Percentiles rank a stretch among this genome's conserved stretches.
Evolutionary conservation across 2,888 invertebrate genomes (phyloP).

Genomic region (Poecilus cupreus): DNA sequence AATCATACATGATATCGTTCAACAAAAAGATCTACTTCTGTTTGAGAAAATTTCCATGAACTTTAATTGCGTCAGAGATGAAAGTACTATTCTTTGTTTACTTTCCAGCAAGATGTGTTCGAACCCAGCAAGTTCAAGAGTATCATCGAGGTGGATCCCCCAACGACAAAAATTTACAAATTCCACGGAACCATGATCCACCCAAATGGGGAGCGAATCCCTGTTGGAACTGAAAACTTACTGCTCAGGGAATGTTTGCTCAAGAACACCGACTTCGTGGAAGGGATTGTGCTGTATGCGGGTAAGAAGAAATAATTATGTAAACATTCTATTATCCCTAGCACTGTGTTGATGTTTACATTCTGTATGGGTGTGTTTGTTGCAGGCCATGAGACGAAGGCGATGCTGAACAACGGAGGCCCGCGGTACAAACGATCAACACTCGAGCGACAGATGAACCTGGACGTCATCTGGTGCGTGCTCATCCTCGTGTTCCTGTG

Average conservation of each 20-base stretch:
- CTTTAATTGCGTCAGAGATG: not conserved
- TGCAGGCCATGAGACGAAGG: constrained; percentile 95
- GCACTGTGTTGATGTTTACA: not conserved
- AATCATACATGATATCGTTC: not conserved
- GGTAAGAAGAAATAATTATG: constrained; percentile 72
- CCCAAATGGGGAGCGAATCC: constrained; percentile 85
- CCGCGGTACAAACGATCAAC: constrained; percentile 95
- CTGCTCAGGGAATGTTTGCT: constrained; percentile 94
- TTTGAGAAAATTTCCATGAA: not conserved
- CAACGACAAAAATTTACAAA: constrained; percentile 96
- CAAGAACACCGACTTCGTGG: constrained; percentile 97
- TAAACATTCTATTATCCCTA: not conserved
- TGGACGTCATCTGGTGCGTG: constrained; percentile 97
- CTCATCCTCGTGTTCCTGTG: constrained; percentile 92
- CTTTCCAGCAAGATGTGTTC: constrained; percentile 81
- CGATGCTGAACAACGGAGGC: constrained; percentile 97
- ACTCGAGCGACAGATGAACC: constrained; percentile 95
- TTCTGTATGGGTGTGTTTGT: constrained; percentile 51
- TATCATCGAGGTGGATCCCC: constrained; percentile 93
- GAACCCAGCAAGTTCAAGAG: constrained; percentile 88
- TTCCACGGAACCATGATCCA: constrained; percentile 93
- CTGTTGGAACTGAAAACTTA: constrained; percentile 92
- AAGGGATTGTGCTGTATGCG: constrained; percentile 97
- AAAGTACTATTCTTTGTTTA: constrained; percentile 35
- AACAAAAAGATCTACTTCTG: not conserved